Conservation (phyloP, 2,113 vertebrate genomes). For the Butorides virescens region DNA sequence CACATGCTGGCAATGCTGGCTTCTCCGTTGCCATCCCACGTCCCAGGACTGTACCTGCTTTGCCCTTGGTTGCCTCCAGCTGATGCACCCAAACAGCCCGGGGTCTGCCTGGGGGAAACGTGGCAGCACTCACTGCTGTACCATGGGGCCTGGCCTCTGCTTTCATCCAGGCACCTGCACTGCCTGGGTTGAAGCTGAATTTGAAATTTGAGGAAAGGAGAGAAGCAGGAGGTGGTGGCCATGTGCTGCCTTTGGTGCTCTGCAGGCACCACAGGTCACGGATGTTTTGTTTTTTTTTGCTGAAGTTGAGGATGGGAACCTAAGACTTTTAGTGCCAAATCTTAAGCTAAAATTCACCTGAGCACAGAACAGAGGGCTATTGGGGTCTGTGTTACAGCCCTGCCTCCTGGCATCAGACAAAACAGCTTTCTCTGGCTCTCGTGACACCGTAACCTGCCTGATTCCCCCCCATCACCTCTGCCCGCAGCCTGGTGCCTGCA, state of each 20-base stretch:
- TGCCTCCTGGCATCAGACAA: not conserved
- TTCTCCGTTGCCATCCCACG: not conserved
- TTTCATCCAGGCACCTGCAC: not conserved
- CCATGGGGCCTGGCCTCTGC: not conserved
- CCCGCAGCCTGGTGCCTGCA: not conserved
- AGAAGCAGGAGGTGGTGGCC: not conserved
- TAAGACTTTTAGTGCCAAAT: not conserved
- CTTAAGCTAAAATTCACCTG: not conserved
- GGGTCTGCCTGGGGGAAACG: not conserved
- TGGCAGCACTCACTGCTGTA: fast-evolving
- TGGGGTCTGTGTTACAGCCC: not conserved
- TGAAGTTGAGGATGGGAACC: not conserved
- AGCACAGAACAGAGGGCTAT: not conserved
- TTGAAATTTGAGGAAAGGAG: not conserved
- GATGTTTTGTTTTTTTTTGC: fast-evolving
- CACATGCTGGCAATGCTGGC: not conserved
- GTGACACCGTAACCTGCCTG: not conserved
- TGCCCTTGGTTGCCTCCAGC: not conserved
- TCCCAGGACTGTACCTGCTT: not conserved
- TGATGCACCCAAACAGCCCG: not conserved
- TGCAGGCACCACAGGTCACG: not conserved
- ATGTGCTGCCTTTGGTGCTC: not conserved
- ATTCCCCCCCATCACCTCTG: not conserved
- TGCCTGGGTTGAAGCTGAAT: not conserved
- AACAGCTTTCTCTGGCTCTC: not conserved